phyloP scores from a whole-genome alignment of 2,113 vertebrate species.

The Nannospalax galili region DNA sequence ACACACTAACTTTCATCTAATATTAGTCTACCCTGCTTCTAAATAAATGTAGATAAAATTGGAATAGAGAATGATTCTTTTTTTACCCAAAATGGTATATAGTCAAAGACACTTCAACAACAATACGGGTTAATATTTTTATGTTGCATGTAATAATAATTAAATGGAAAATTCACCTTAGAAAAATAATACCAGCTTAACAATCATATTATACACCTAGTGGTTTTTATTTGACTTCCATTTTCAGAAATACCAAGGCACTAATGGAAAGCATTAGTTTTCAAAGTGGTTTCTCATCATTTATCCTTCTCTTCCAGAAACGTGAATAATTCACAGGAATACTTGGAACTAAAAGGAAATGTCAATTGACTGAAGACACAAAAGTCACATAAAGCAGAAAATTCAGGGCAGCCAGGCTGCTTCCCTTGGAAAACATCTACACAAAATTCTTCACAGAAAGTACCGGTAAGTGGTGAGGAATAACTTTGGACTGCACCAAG shows the following conservation, averaged over 20 bases:
- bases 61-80: not conserved
- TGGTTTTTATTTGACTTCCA: slow-evolving; percentile 36
- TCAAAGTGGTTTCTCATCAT: not conserved
- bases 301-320: slow-evolving; percentile 31
- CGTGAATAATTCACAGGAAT: not conserved
- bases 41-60: not conserved
- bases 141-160: not conserved
- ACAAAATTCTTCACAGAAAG: not conserved
- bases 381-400: not conserved
- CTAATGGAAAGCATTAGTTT: slow-evolving; percentile 3
- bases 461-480: not conserved
- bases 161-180: slow-evolving; percentile 25
- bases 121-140: not conserved
- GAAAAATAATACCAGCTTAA: not conserved
- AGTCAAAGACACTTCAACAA: not conserved
- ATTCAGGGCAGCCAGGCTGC: not conserved
- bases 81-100: not conserved
- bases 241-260: slow-evolving; percentile 41
- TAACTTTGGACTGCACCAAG: not conserved
- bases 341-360: not conserved
- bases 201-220: not conserved
- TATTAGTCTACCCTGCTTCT: not conserved
- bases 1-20: not conserved
- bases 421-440: not conserved
- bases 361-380: not conserved